Base-by-base conservation (phyloP, 2,113 vertebrate species). In the Arvicanthis niloticus region DNA sequence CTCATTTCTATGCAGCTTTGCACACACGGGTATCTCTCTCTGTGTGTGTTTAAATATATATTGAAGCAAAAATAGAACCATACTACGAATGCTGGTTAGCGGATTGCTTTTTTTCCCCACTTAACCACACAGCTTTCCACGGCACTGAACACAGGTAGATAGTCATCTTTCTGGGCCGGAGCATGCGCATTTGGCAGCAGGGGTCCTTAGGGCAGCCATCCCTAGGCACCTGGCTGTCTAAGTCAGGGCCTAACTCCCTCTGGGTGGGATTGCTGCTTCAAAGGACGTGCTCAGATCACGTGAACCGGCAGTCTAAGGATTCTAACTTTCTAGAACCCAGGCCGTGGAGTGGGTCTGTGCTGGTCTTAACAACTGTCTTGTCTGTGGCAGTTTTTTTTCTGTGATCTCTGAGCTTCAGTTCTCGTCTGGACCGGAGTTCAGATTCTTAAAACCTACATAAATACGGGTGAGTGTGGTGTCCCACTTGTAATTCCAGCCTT, bases 1-100 rank as follows among this genome's bases (percentile, higher is more conserved):
- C 92, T 97, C 95, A 91, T 95, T 82, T 62, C 96, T 94, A 91
- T 82, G 97, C 84, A 37, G 95, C 86, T 97, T 95, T 93, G 95
- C 96, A 97, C 96, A 97, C 97, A 84, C 16, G 82, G 92, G 78
- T 70, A 4, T 91, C 34, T 82, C 29, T 58, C 29, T 45, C 7
- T 92, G 3, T 92, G 4, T 85, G 34, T 89, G 84, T 93, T 93
- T 97, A 95, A 91, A 97, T 93, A 89, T 93, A 95, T 94, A 93
- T 82, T 65, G 96, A 95, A 85, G 93, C 87, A 94, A 93, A 96
- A 97, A 95, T 96, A 96, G 96, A 89, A n/a, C 15, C 90, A 3
- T 94, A 86, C 89, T 56, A 34, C 0, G 65, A 84, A 40, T 4
- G 77, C 93, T 40, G 70, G 51, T 77, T 48, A 31, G 87, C 17